Conservation (phyloP, 2,888 invertebrate genomes). For the Adelphocoris suturalis region DNA sequence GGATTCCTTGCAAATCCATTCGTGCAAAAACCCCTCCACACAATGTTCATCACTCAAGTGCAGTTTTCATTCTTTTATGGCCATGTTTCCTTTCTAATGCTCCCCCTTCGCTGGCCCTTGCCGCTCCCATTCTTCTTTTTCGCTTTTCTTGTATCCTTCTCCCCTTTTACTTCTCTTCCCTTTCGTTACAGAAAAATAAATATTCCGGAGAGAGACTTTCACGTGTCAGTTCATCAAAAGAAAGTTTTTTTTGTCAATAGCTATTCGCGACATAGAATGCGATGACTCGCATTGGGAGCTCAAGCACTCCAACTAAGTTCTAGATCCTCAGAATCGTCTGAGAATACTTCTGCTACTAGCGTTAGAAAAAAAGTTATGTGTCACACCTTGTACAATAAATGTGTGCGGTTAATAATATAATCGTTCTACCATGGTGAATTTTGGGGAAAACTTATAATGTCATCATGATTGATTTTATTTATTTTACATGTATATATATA, state of each 20-base stretch:
- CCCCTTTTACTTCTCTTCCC: conserved; percentile 14
- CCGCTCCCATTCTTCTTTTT: conserved; percentile 2
- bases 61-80: conserved; percentile 71
- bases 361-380: no score
- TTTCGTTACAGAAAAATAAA: conserved; percentile 57
- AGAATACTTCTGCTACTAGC: neutral
- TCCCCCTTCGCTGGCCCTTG: conserved; percentile 6
- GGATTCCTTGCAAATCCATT: conserved; percentile 70
- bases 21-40: conserved; percentile 70
- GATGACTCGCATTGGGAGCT: neutral
- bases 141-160: conserved; percentile 23
- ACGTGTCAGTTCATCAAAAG: conserved; percentile 66
- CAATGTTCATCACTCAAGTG: conserved; percentile 71
- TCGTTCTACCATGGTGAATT: no score
- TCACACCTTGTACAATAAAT: no score
- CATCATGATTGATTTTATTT: no score
- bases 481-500: no score
- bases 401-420: no score
- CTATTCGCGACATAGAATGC: neutral
- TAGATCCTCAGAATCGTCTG: neutral
- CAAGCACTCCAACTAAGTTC: conserved; percentile 25
- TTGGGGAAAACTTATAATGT: no score
- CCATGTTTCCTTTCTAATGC: conserved; percentile 48
- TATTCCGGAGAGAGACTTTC: conserved; percentile 61
- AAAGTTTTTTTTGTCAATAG: neutral